Evolutionary conservation across 1,140 invertebrate genomes (phyloP), one percentile per base, ranked within the genome.

Genomic region (Drosophila nigromelanica): DNA sequence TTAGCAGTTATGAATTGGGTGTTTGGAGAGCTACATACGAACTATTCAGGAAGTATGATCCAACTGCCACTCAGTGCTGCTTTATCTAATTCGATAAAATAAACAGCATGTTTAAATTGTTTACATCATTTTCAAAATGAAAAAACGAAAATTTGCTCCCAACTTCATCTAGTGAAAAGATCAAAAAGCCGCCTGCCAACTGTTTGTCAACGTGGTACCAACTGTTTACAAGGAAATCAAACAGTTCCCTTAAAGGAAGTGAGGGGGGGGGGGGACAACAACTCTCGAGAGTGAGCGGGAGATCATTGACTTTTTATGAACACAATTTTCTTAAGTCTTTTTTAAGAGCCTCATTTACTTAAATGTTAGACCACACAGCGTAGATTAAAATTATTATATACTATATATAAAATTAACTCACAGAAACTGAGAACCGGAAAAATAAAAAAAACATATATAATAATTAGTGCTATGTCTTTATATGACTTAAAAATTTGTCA

Each of bases 161-260:
- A 24, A 59, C 48, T 60, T n/a, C 27, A 47, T 33, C 15, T 27
- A 76, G 62, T 43, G 37, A 67, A 70, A 1, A 83, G 80, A 83
- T 83, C 80, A 83, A 80, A 78, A 83, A 64, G 67, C 76, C 47
- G 27, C 39, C 78, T 72, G 48, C 59, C 62, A 58, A 56, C 52
- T 73, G 73, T 80, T 80, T 86, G 82, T 86, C 82, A 86, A 86
- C 82, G 60, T 61, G 33, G 21, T 27, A 14, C 48, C 48, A 15
- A 51, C 66, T 85, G 81, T 85, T 87, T 86, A 87, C 78, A 71
- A 63, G 76, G 67, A 87, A 86, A 78, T 73, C 82, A 86, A 78
- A 86, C 71, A 81, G 61, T 12, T 37, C n/a, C 68, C 78, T 70
- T 24, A 40, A 21, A 51, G 14, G 51, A 35, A 60, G 39, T 21